phyloP scores from a whole-genome alignment of 2,113 vertebrate genomes.

The Cephalopterus ornatus region DNA sequence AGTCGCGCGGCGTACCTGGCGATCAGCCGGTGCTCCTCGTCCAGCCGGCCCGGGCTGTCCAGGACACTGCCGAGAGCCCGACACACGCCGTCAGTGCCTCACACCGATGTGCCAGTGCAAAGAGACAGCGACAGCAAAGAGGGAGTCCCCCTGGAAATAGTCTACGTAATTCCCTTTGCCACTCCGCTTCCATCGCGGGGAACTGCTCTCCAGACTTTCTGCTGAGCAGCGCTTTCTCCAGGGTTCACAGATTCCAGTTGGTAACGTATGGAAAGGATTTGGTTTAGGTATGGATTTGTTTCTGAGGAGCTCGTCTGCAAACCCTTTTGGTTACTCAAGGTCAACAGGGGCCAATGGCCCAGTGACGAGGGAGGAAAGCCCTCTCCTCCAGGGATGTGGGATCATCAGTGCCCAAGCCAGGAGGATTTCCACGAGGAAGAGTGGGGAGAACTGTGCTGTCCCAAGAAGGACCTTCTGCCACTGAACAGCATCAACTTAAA shows the following conservation, averaged over 20 bases:
- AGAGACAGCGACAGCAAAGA: accelerated
- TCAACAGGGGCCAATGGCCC: not conserved
- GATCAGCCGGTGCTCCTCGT: conserved; percentile 93
- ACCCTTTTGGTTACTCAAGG: not conserved
- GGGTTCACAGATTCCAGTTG: not conserved
- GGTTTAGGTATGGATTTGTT: not conserved
- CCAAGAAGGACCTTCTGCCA: not conserved
- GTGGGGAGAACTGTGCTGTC: accelerated
- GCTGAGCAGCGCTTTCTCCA: not conserved
- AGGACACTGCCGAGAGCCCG: conserved; percentile 77
- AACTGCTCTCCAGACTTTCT: too few relatives aligned
- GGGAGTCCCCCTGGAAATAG: not conserved
- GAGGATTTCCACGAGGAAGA: not conserved
- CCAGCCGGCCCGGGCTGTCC: conserved; percentile 90
- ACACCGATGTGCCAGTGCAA: not conserved
- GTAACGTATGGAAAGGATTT: not conserved
- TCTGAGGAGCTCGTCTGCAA: not conserved
- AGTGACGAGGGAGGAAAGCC: not conserved
- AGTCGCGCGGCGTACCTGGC: conserved; percentile 91
- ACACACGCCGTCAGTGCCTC: not conserved
- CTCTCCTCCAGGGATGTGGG: not conserved
- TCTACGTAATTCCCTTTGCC: accelerated
- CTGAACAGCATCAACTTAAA: too few relatives aligned
- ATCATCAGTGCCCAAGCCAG: not conserved
- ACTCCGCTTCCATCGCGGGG: accelerated